phyloP scores from a whole-genome alignment of 2,888 invertebrate species.

The Nomada fucata region DNA sequence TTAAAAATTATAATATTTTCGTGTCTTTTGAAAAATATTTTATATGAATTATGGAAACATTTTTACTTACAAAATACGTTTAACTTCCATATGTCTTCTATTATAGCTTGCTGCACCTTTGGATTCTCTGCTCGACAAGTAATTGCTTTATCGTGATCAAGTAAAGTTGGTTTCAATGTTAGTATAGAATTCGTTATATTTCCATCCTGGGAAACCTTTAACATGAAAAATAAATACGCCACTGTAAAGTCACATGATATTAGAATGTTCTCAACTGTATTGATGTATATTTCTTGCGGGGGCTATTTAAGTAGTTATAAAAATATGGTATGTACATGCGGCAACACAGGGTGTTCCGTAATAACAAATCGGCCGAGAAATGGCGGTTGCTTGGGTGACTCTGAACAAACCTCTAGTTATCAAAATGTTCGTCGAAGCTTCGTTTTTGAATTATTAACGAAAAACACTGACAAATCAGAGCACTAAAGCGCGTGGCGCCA shows the following conservation, averaged over 20 bases:
- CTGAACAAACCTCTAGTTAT: no score
- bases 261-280: background rate
- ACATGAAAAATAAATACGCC: conserved; percentile 56
- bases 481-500: no score
- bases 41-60: background rate
- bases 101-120: conserved; percentile 89
- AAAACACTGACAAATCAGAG: no score
- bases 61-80: conserved; percentile 93
- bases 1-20: background rate
- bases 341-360: no score
- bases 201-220: conserved; percentile 91
- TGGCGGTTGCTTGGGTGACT: no score
- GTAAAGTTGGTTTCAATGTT: conserved; percentile 90
- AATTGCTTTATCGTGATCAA: conserved; percentile 91
- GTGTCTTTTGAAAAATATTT: background rate
- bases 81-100: conserved; percentile 92
- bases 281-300: background rate
- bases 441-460: no score
- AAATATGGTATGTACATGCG: no score
- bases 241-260: background rate
- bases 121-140: conserved; percentile 93
- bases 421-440: no score
- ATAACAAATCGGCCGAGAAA: no score
- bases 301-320: no score
- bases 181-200: conserved; percentile 92